Conservation (phyloP, 2,113 vertebrate species). For the Panthera uncia region DNA sequence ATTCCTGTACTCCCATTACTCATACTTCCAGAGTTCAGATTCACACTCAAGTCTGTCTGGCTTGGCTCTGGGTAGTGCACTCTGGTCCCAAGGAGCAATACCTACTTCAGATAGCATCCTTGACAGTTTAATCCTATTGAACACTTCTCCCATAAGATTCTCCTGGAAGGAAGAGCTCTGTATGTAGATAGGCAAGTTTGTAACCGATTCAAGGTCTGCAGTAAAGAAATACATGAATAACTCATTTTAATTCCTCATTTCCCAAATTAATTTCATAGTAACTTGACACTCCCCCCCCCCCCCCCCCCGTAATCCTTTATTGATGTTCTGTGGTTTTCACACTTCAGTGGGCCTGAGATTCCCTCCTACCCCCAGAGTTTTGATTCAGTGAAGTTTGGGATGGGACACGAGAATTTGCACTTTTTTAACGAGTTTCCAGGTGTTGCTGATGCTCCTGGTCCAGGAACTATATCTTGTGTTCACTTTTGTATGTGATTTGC, state of each 20-base stretch:
- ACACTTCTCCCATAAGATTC: background rate
- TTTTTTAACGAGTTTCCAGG: background rate
- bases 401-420: background rate
- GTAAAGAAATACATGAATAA: conserved; percentile 19
- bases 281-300: background rate
- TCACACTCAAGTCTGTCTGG: background rate
- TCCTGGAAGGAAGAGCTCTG: background rate
- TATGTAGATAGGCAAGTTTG: background rate
- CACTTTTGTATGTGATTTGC: background rate
- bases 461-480: background rate
- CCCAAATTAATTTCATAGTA: background rate
- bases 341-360: background rate
- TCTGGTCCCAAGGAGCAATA: background rate
- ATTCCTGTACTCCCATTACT: background rate
- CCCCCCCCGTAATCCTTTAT: background rate
- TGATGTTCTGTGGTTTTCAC: background rate
- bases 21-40: background rate
- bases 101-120: background rate
- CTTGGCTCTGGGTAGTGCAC: background rate
- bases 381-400: background rate
- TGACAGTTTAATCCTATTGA: background rate
- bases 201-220: background rate
- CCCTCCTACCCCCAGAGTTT: background rate
- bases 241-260: conserved; percentile 41
- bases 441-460: background rate